Evolutionary conservation across 2,113 vertebrate genomes (phyloP), one percentile per base, ranked within the genome.

Genomic region (Coptodon bakossiorum): DNA sequence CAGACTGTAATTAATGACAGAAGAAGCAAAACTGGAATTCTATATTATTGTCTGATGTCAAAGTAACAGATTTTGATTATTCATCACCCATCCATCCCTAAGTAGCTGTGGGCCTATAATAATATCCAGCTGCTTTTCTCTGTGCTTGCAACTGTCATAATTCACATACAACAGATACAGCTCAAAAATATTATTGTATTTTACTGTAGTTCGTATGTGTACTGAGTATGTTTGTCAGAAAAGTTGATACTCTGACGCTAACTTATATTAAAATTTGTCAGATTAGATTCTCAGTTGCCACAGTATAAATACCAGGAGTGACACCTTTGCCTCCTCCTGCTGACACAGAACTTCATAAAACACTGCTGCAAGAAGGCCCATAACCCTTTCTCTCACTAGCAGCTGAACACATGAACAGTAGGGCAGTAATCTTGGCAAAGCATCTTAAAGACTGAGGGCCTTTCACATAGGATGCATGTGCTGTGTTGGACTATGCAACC

Each of bases 311-410:
- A 48, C 24, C 68, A 76, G 3, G 22, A 76, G 40, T 76, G 40
- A 3, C 6, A 11, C 24, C 14, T 76, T 48, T 9, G 4, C 68
- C 14, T 48, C 14, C 68, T 76, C 24, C 0, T 29, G 40, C 40
- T 76, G 14, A 19, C 24, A 76, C 9, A 45, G 22, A 7, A 11
- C 40, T 76, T 76, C 24, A 48, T 17, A 7, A 17, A 19, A 29
- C 43, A 0, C 24, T 0, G 14, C 9, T 76, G 71, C 43, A 76
- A 48, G 40, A 27, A 29, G 40, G 24, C 71, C 24, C 40, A 31
- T 48, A 76, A 0, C 14, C 16, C 0, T 45, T 48, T 27, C 14
- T 3, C 6, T 0, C 71, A 19, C 24, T 76, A 31, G 71, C 71
- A 48, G 71, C 71, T 29, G 14, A 19, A 76, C 43, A 76, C 71